These are phyloP conservation scores for Cylloceria caligata DNA, from an alignment of 2,888 invertebrate species.

Conservation along the genomic window DNA sequence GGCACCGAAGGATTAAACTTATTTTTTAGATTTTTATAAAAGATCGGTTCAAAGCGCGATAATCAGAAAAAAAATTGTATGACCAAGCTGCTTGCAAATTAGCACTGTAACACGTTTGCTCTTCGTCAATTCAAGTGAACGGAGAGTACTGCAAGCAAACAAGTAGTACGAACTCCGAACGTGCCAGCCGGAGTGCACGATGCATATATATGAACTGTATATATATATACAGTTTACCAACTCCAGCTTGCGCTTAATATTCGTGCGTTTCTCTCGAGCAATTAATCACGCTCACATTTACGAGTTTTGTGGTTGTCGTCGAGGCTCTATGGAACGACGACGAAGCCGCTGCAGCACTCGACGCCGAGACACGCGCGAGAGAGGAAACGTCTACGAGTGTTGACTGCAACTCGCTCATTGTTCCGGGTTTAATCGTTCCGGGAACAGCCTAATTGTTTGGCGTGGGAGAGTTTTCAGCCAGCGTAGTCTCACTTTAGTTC, in stretches of 20 bases:
- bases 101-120: too few relatives aligned
- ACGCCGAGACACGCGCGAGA: constrained; percentile 16
- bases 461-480: constrained; percentile 74
- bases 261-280: constrained; percentile 64
- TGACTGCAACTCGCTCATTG: constrained; percentile 70
- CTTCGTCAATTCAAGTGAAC: constrained; percentile 49
- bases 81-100: too few relatives aligned
- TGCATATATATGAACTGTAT: too few relatives aligned
- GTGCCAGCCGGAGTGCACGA: constrained; percentile 26
- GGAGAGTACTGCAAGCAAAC: constrained; percentile 39
- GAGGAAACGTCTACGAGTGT: constrained; percentile 25
- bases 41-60: too few relatives aligned
- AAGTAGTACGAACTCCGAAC: constrained; percentile 56
- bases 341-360: constrained; percentile 24
- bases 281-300: constrained; percentile 79
- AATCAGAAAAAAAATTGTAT: too few relatives aligned
- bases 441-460: constrained; percentile 75
- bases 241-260: constrained; percentile 35
- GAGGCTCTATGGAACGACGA: constrained; percentile 68
- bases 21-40: too few relatives aligned
- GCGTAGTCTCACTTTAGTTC: constrained; percentile 27
- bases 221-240: not conserved
- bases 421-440: constrained; percentile 79
- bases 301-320: constrained; percentile 74
- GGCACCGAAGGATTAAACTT: too few relatives aligned